These are phyloP conservation scores for Subanguina moxae DNA, from an alignment of 1,140 invertebrate genomes.

Conservation along the genomic window DNA sequence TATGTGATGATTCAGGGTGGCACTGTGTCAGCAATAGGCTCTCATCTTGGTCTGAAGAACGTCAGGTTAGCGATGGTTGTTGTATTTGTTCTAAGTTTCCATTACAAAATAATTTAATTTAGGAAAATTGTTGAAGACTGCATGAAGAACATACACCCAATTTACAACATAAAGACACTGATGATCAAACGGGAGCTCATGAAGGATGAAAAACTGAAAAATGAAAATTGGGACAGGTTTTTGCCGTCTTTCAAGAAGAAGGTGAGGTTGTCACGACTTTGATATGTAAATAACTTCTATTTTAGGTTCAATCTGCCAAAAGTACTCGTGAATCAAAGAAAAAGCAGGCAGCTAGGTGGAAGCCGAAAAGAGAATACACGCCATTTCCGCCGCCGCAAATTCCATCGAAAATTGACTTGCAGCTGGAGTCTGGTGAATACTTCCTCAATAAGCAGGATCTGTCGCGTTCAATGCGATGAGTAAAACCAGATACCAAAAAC, in stretches of 20 bases:
- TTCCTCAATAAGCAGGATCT: slow-evolving; percentile 73
- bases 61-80: slow-evolving; percentile 60
- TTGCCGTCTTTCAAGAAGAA: slow-evolving; percentile 91
- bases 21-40: slow-evolving; percentile 91
- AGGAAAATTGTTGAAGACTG: slow-evolving; percentile 88
- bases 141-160: slow-evolving; percentile 99
- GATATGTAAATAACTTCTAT: not conserved
- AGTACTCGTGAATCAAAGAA: slow-evolving; percentile 77
- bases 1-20: slow-evolving; percentile 77
- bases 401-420: slow-evolving; percentile 76
- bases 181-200: slow-evolving; percentile 95
- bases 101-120: slow-evolving; percentile 13
- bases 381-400: slow-evolving; percentile 90
- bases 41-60: slow-evolving; percentile 86
- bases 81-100: not conserved
- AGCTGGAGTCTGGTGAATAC: slow-evolving; percentile 90
- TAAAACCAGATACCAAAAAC: no score
- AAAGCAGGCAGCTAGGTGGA: slow-evolving; percentile 68
- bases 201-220: slow-evolving; percentile 78
- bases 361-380: slow-evolving; percentile 83
- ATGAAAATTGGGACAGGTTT: slow-evolving; percentile 95
- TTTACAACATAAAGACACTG: slow-evolving; percentile 94
- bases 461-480: no score
- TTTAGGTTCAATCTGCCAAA: slow-evolving; percentile 62
- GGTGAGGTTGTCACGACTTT: slow-evolving; percentile 60